A percentile compares a stretch with the other conserved stretches of the same genome.
These are phyloP conservation scores for Mythimna vitellina DNA, from an alignment of 2,888 invertebrate genomes.

Conservation along the genomic window DNA sequence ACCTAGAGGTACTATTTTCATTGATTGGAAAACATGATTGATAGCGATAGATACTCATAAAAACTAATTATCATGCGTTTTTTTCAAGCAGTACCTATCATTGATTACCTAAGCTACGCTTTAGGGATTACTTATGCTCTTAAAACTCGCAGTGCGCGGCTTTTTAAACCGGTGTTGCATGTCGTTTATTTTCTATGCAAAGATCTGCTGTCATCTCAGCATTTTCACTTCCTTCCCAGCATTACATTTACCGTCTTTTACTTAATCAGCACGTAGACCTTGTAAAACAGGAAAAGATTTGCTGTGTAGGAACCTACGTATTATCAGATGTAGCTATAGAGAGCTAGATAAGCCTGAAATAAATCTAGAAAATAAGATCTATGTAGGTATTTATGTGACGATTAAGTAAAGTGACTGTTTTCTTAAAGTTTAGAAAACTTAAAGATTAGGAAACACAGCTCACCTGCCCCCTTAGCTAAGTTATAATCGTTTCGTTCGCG, in stretches of 20 bases:
- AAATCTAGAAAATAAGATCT: conserved; percentile 2
- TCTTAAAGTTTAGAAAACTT: no score
- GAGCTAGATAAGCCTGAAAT: not conserved
- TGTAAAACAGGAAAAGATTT: conserved; percentile 19
- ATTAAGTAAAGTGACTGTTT: not conserved
- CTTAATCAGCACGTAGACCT: conserved; percentile 16
- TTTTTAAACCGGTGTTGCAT: conserved; percentile 15
- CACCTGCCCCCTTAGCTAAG: no score
- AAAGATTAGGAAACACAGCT: no score
- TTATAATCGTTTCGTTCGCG: no score
- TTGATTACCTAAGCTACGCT: not conserved
- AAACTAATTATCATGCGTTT: no score
- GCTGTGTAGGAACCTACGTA: not conserved
- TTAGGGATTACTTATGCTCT: conserved; percentile 8
- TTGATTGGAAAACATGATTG: not conserved
- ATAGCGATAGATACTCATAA: no score
- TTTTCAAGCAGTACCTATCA: not conserved
- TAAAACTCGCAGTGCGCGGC: not conserved
- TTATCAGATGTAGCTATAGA: conserved; percentile 7
- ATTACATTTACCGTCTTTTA: conserved; percentile 33
- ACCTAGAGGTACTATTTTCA: not conserved
- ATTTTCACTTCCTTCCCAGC: conserved; percentile 41
- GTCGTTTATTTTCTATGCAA: conserved; percentile 15
- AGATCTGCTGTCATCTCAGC: conserved; percentile 21
- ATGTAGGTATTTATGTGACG: not conserved